These are phyloP conservation scores for Gallirallus australis DNA, from an alignment of 2,797 vertebrate genomes.

Conservation along the genomic window DNA sequence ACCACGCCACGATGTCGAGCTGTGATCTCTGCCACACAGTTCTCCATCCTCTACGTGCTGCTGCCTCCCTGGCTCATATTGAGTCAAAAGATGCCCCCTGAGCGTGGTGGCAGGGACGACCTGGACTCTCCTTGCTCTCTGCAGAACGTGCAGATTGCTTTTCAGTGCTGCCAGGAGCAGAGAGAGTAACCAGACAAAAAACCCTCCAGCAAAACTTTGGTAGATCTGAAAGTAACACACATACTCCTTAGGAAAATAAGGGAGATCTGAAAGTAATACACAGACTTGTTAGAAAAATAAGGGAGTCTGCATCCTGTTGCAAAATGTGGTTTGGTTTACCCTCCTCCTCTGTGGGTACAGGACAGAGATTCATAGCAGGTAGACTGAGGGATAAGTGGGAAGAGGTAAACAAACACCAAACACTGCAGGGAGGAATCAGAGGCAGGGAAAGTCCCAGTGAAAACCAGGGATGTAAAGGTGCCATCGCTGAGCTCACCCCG, in stretches of 20 bases:
- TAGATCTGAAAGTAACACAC: not conserved
- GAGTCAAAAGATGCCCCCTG: not conserved
- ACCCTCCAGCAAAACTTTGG: not conserved
- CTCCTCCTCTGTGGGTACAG: not conserved
- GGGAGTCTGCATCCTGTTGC: not conserved
- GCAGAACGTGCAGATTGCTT: not conserved
- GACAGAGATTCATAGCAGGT: not conserved
- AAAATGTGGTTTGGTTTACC: not conserved
- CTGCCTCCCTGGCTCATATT: not conserved
- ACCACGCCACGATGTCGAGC: rapidly evolving
- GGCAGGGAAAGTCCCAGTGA: not conserved
- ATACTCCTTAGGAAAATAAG: too few relatives aligned
- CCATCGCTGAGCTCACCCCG: not conserved
- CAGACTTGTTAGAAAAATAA: not conserved
- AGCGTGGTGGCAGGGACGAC: not conserved
- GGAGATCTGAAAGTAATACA: not conserved
- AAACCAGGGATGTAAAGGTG: not conserved
- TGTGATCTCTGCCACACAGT: not conserved
- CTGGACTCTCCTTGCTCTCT: not conserved
- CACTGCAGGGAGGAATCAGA: not conserved
- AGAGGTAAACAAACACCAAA: not conserved
- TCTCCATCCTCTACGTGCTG: not conserved
- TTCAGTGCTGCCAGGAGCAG: not conserved
- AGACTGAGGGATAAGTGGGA: not conserved
- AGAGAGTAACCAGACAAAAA: not conserved